Conservation (phyloP, 2,113 vertebrate genomes). For the Plestiodon gilberti region DNA sequence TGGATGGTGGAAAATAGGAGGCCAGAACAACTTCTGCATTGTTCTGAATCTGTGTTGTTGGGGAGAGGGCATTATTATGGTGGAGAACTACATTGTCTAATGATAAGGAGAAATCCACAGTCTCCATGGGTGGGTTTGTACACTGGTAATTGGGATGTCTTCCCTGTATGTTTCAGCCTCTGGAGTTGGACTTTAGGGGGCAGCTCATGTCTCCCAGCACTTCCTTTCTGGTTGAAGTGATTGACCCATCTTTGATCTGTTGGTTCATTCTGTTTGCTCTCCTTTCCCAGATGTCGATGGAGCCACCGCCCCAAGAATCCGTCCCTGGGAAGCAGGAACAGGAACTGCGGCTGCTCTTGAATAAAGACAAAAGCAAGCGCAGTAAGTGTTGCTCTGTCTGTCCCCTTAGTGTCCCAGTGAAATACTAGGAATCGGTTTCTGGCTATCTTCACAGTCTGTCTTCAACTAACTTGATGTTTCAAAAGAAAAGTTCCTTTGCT, state of each 20-base stretch:
- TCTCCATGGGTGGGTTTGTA: not conserved
- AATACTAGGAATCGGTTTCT: not conserved
- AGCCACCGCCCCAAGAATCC: constrained; percentile 75
- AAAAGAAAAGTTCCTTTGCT: not conserved
- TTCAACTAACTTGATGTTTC: not conserved
- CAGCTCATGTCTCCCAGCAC: too few relatives aligned
- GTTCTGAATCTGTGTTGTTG: not conserved
- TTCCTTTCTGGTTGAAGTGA: not conserved
- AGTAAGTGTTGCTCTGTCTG: constrained; percentile 76
- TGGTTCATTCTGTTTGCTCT: not conserved
- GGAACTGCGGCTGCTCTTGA: constrained; percentile 84
- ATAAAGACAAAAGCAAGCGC: constrained; percentile 88
- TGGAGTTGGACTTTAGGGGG: not conserved
- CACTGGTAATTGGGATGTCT: not conserved
- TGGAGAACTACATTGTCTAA: not conserved
- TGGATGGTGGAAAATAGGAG: not conserved
- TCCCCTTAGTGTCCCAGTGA: not conserved
- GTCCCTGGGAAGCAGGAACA: constrained; percentile 82
- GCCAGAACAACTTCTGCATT: not conserved
- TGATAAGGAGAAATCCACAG: too few relatives aligned
- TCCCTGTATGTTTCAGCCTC: not conserved
- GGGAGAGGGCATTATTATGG: too few relatives aligned
- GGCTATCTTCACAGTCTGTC: not conserved
- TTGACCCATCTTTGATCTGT: not conserved
- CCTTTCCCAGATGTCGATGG: constrained; percentile 80